Evolutionary conservation across 2,888 invertebrate species (phyloP).

Genomic region (Noctuana brunneofusca): DNA sequence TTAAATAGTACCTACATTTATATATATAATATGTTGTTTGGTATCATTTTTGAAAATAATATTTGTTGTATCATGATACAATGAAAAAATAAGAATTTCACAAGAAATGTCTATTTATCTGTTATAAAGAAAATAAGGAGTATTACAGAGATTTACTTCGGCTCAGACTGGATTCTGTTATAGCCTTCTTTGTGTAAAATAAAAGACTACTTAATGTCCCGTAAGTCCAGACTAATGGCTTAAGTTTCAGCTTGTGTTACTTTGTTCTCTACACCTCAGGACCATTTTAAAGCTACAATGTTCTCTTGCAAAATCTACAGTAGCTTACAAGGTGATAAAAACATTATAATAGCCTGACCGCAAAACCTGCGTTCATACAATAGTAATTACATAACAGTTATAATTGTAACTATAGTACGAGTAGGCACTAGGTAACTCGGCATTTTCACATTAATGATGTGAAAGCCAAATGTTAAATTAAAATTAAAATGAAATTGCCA

Average conservation of each 20-base stretch:
- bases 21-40: too few relatives aligned
- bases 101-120: neutral
- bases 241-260: conserved; percentile 21
- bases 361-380: neutral
- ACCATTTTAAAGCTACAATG: conserved; percentile 1
- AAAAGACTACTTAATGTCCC: neutral
- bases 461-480: too few relatives aligned
- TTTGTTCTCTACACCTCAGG: conserved; percentile 3
- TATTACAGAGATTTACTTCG: conserved; percentile 1
- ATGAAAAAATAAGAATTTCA: neutral
- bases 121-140: neutral
- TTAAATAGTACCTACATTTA: too few relatives aligned
- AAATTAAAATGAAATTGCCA: too few relatives aligned
- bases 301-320: neutral
- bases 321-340: neutral
- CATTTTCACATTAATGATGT: too few relatives aligned
- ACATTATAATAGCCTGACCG: neutral
- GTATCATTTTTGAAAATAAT: too few relatives aligned
- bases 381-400: neutral
- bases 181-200: conserved; percentile 7
- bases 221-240: conserved; percentile 10
- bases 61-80: too few relatives aligned
- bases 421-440: too few relatives aligned
- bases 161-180: conserved; percentile 7
- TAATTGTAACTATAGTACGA: too few relatives aligned